These are phyloP conservation scores for Beris chalybata DNA, from an alignment of 2,888 invertebrate species.

Conservation along the genomic window DNA sequence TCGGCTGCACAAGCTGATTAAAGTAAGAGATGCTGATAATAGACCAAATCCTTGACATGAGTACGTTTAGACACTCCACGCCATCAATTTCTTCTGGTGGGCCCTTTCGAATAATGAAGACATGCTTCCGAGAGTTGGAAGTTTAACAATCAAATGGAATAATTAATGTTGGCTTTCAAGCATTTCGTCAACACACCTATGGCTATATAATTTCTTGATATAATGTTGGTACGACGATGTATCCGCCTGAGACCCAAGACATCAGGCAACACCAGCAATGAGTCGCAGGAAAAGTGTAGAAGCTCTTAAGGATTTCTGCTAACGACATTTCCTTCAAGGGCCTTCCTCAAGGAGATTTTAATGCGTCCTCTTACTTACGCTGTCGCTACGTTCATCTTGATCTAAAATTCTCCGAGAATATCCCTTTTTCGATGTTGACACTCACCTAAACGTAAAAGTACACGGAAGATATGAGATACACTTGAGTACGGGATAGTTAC, in stretches of 20 bases:
- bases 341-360: slow-evolving; percentile 7
- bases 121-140: neutral
- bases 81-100: no score
- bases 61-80: no score
- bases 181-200: slow-evolving; percentile 12
- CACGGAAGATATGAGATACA: no score
- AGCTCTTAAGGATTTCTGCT: slow-evolving; percentile 9
- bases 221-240: neutral
- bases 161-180: slow-evolving; percentile 16
- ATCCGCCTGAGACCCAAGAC: neutral
- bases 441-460: no score
- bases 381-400: slow-evolving; percentile 3
- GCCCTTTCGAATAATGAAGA: slow-evolving; percentile 4
- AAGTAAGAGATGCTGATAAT: no score
- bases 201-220: neutral
- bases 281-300: slow-evolving; percentile 1
- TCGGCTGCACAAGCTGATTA: no score
- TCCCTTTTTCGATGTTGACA: no score
- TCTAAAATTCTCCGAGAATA: no score
- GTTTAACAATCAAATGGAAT: slow-evolving; percentile 24
- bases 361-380: slow-evolving; percentile 10
- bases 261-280: neutral
- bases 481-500: no score
- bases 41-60: no score
- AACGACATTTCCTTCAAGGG: slow-evolving; percentile 20